Evolutionary conservation across 2,797 vertebrate genomes (phyloP), one percentile per base, ranked within the genome.

Genomic region (Pygocentrus nattereri): DNA sequence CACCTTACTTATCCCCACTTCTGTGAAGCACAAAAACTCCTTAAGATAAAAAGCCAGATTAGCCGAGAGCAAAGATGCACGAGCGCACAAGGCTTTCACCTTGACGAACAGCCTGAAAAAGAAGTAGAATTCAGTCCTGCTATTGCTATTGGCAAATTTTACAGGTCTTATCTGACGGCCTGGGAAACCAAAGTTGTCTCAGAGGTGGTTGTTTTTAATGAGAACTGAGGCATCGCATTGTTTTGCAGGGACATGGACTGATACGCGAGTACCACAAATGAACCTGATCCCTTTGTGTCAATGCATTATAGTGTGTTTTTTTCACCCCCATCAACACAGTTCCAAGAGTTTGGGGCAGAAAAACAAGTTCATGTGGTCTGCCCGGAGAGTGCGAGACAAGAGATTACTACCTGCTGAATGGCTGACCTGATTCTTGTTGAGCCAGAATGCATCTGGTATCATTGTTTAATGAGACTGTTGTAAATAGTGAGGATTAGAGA

Each of bases 371-470:
- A 54, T 74, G 64, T 79, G 75, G 65, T 61, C n/a, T 21, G 41
- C 54, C 44, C 30, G 27, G 11, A 44, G 52, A 50, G 79, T 73
- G 70, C 15, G 27, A 59, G 59, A 73, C 21, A 56, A 44, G 76
- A 83, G 89, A 93, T 93, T 91, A 94, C 85, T 91, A 93, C 93
- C 94, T 94, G 92, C 91, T 92, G 90, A 85, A 90, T 85, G 87
- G 85, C 88, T 92, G 93, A 89, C 93, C 93, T 92, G 89, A 89
- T 93, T 95, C 93, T 88, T 68, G 31, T 77, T 84, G 88, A 88
- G 84, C 84, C 85, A 82, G 84, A 87, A 90, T 89, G 88, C 92
- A 94, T 93, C 92, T 93, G 93, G 80, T 91, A 81, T 87, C 82
- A 88, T 92, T 94, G 93, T 95, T 93, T 91, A 90, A 90, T 89